Base-by-base conservation (phyloP, 2,888 invertebrate genomes). In the Drosophila quasianomalipes region DNA sequence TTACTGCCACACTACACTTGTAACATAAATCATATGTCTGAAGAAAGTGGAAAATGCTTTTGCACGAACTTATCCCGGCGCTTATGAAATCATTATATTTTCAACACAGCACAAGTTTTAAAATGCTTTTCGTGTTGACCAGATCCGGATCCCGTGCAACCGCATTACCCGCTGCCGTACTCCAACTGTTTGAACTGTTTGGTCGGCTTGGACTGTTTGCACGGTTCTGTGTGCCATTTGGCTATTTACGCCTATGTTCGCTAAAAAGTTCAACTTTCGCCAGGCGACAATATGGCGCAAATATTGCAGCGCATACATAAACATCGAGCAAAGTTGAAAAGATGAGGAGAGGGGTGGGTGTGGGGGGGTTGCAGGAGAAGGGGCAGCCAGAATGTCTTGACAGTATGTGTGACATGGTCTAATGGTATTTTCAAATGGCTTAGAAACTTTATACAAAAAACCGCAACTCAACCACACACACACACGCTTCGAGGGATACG, bases 371-470 rank as follows among this genome's bases (percentile, higher is more conserved):
- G 19, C 14, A 9, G 22, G 26, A 26, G 16, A 47, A 64, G 55
- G 33, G 44, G 28, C n/a, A 14, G 30, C 30, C 35, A 22, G 44
- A 74, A 61, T 70, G 85, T 70, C 76, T 90, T 89, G 74, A 78
- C 72, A 70, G 55, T n/a, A 28, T 58, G 30, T 75, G 74, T 75
- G 71, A 79, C 84, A 80, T 73, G 82, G 87, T 91, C 91, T 91
- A 88, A 88, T 89, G 87, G 87, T 79, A 87, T 90, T 90, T 90
- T 77, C 80, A 74, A 90, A 90, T 89, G 77, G 87, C 89, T 82
- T 76, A 79, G 77, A 62, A 91, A 84, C 82, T 84, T 82, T 80
- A 76, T 84, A 91, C 77, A 75, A 89, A 47, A 76, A 80, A 37
- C 78, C 75, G 57, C 74, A 62, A 57, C 70, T 55, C 64, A 44